Conservation (phyloP, 2,797 vertebrate species). For the Poecile montanus region DNA sequence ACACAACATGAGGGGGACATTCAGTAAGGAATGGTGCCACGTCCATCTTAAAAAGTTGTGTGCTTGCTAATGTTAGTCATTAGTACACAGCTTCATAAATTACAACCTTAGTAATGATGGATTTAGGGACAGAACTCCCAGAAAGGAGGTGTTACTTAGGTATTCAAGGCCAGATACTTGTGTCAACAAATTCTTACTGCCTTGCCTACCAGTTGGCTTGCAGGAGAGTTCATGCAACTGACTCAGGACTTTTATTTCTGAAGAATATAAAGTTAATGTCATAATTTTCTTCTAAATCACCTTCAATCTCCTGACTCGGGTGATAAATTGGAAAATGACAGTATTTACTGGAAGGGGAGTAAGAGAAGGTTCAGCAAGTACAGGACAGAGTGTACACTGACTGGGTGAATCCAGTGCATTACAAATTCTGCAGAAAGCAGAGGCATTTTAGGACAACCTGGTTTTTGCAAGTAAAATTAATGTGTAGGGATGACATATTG, state of each 20-base stretch:
- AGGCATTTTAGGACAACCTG: background rate
- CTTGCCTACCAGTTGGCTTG: background rate
- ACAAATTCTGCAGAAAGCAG: background rate
- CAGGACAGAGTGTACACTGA: background rate
- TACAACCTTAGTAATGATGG: background rate
- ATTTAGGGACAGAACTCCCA: background rate
- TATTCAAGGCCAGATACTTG: background rate
- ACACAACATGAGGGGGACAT: background rate
- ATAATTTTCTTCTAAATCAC: background rate
- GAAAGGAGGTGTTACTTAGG: background rate
- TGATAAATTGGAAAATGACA: background rate
- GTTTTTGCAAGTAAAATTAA: slow-evolving; percentile 33
- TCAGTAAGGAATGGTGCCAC: background rate
- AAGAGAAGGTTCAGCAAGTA: background rate
- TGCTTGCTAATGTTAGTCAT: background rate
- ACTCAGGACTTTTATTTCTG: background rate
- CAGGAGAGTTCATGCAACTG: background rate
- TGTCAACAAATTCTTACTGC: background rate
- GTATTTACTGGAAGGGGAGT: background rate
- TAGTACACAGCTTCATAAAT: background rate
- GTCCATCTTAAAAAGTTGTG: background rate
- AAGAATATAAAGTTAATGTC: background rate
- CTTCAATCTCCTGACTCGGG: background rate
- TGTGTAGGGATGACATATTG: background rate
- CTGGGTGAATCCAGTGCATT: background rate